Percentiles rank a stretch among this genome's conserved stretches.
phyloP scores from a whole-genome alignment of 2,113 vertebrate genomes.

The Notothenia rossii region DNA sequence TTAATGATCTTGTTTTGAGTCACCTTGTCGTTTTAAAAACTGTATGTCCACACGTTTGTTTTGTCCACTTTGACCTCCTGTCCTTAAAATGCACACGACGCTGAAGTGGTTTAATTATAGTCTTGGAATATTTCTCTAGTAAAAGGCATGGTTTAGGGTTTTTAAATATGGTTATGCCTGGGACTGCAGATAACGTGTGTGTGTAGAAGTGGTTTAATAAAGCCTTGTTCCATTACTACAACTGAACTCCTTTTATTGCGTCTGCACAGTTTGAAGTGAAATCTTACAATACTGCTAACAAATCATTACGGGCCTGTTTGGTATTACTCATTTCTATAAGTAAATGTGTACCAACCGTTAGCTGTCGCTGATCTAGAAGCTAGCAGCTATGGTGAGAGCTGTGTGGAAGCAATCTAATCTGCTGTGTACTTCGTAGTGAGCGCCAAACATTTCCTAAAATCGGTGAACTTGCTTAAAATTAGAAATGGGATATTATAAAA shows the following conservation, averaged over 20 bases:
- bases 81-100: conserved; percentile 51
- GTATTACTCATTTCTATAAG: too few relatives aligned
- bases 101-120: conserved; percentile 14
- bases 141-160: conserved; percentile 61
- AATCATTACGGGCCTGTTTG: background rate
- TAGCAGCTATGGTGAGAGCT: too few relatives aligned
- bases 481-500: background rate
- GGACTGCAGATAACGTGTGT: conserved; percentile 49
- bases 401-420: too few relatives aligned
- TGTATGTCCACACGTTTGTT: background rate
- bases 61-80: conserved; percentile 20
- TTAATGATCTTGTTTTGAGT: conserved; percentile 37
- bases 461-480: background rate
- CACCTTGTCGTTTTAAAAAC: conserved; percentile 16
- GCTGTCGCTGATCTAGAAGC: too few relatives aligned
- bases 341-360: too few relatives aligned
- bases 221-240: conserved; percentile 42
- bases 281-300: background rate
- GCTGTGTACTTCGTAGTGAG: too few relatives aligned
- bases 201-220: conserved; percentile 74
- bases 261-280: background rate
- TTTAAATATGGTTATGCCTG: conserved; percentile 63
- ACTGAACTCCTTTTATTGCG: background rate
- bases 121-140: conserved; percentile 1
- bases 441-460: background rate